Conservation (phyloP, 2,113 vertebrate species). For the Manacus vitellinus region DNA sequence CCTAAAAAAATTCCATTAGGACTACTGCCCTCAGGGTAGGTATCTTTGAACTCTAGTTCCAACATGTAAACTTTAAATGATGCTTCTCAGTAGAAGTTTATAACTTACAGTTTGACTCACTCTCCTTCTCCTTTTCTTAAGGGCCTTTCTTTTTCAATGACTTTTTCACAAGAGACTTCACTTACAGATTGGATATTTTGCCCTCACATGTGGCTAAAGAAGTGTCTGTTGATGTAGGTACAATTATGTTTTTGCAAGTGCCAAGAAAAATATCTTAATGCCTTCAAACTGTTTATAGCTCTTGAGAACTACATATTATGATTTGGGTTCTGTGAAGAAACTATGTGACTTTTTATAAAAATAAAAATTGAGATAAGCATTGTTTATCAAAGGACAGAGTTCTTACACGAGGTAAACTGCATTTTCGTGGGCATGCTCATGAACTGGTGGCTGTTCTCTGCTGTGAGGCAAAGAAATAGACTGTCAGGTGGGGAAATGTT, state of each 20-base stretch:
- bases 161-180: not conserved
- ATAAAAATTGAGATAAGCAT: not conserved
- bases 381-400: not conserved
- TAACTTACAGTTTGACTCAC: not conserved
- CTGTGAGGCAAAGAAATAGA: not conserved
- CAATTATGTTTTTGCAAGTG: not conserved
- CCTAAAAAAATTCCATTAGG: slow-evolving; percentile 50
- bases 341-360: not conserved
- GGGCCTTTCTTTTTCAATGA: not conserved
- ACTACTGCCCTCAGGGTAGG: not conserved
- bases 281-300: not conserved
- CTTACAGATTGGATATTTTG: not conserved
- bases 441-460: not conserved
- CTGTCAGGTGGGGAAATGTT: not conserved
- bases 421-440: not conserved
- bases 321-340: not conserved
- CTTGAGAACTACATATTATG: not conserved
- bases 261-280: not conserved
- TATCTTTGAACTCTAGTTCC: slow-evolving; percentile 63
- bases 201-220: not conserved
- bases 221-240: not conserved
- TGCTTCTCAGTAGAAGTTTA: not conserved
- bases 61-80: slow-evolving; percentile 26
- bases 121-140: not conserved
- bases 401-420: rapidly evolving